Base-by-base conservation (phyloP, 2,888 invertebrate species). In the Zootermopsis nevadensis region DNA sequence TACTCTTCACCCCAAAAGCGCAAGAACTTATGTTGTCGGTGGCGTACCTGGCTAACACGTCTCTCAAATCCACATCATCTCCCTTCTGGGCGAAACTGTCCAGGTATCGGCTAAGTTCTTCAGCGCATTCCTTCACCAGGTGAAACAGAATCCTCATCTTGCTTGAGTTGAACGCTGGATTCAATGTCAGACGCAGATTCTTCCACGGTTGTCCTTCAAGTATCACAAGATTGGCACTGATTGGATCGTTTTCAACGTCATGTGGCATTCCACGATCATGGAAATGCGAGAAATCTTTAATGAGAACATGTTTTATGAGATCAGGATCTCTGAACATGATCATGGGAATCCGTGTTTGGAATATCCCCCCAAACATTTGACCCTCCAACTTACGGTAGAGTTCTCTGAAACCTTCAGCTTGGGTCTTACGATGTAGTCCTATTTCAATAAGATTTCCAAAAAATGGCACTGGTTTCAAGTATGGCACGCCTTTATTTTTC, bases 151-250 rank as follows among this genome's bases (percentile, higher is more conserved):
- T 91, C 87, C 93, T 94, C 76, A 95, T 88, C 88, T 94, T 94
- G 15, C 93, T 93, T 0, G 94, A 91, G 0, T 94, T 92, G 87
- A 94, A 95, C 0, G 93, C 91, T 0, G 94, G 93, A 0, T 94
- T 91, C 86, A 95, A 88, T 86, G 93, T 93, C 0, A 91, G 86
- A n/a, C 95, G 90, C 38, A 94, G 88, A 80, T 89, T 90, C 86
- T 91, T 93, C 94, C 95, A 95, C 77, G 91, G 90, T 15, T 91
- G 89, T 0, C 92, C 93, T 81, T 90, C 90, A 60, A 92, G 87
- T 83, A 92, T 90, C 86, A 94, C 93, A 7, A 94, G 88, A 87
- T 93, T 93, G 0, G 91, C 92, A 15, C 93, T 91, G 55, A 94
- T 86, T 0, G 92, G 93, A 88, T 94, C 93, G 31, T 91, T 89